Conservation (phyloP, 2,113 vertebrate species). For the Theristicus caerulescens region DNA sequence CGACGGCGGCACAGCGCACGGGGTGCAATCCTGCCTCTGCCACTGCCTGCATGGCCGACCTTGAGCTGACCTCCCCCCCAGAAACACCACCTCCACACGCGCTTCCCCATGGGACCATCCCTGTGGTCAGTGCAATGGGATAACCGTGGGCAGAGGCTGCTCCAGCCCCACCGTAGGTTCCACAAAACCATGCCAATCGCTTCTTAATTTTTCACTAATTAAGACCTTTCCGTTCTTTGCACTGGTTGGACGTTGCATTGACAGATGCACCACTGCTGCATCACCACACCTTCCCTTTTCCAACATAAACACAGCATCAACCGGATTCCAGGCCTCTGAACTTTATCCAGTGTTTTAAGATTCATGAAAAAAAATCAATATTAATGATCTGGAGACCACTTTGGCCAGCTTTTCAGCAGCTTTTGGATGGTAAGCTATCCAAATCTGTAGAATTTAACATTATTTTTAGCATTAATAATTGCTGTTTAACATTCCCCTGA, state of each 20-base stretch:
- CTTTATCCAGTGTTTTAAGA: not conserved
- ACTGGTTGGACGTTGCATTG: not conserved
- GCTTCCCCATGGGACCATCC: not conserved
- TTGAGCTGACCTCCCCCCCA: not conserved
- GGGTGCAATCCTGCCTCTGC: not conserved
- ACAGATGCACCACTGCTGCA: fast-evolving
- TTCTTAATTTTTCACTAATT: not conserved
- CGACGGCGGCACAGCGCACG: not conserved
- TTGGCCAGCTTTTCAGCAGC: not conserved
- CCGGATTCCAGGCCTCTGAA: fast-evolving
- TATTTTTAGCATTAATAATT: not conserved
- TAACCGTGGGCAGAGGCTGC: not conserved
- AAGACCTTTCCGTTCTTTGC: not conserved
- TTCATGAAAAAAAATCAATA: not conserved
- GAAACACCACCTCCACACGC: fast-evolving
- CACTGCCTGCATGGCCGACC: fast-evolving
- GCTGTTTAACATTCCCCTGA: not conserved
- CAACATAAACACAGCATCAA: not conserved
- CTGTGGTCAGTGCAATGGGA: fast-evolving
- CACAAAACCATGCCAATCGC: fast-evolving
- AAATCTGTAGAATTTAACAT: not conserved
- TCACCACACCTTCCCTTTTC: not conserved
- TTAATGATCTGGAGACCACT: not conserved
- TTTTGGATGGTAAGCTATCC: not conserved
- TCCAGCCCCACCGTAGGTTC: not conserved